These are phyloP conservation scores for Myripristis jacobus DNA, from an alignment of 2,797 vertebrate genomes.

Conservation along the genomic window DNA sequence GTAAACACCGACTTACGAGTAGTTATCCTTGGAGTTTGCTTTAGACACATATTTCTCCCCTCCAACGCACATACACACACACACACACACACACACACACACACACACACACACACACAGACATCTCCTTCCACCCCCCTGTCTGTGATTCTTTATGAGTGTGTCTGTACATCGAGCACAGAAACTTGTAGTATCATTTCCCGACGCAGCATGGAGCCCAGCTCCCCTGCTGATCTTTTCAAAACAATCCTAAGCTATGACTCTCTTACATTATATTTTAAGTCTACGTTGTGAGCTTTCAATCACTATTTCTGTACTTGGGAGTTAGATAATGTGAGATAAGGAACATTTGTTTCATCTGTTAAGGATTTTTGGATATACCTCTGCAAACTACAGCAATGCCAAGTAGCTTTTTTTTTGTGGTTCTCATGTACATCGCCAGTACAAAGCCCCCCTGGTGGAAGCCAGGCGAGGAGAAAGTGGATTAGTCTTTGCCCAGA, in stretches of 20 bases:
- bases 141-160: slow-evolving; percentile 48
- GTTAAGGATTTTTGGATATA: slow-evolving; percentile 34
- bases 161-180: slow-evolving; percentile 37
- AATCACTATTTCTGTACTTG: slow-evolving; percentile 19
- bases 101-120: neutral
- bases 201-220: slow-evolving; percentile 56
- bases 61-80: too few species aligned
- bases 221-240: slow-evolving; percentile 74
- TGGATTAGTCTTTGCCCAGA: slow-evolving; percentile 63
- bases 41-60: slow-evolving; percentile 22
- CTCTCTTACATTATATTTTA: slow-evolving; percentile 33
- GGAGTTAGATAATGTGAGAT: slow-evolving; percentile 28
- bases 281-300: slow-evolving; percentile 47
- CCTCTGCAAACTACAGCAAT: slow-evolving; percentile 39
- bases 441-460: slow-evolving; percentile 71
- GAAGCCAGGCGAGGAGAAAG: slow-evolving; percentile 56
- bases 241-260: slow-evolving; percentile 47
- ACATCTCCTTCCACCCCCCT: neutral
- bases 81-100: too few species aligned
- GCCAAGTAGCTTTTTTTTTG: slow-evolving; percentile 38
- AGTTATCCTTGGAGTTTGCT: slow-evolving; percentile 9
- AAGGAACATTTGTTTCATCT: slow-evolving; percentile 27
- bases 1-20: slow-evolving; percentile 6
- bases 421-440: slow-evolving; percentile 36
- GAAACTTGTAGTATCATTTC: slow-evolving; percentile 54